Evolutionary conservation across 2,797 vertebrate species (phyloP).

Genomic region (Lagodon rhomboides): DNA sequence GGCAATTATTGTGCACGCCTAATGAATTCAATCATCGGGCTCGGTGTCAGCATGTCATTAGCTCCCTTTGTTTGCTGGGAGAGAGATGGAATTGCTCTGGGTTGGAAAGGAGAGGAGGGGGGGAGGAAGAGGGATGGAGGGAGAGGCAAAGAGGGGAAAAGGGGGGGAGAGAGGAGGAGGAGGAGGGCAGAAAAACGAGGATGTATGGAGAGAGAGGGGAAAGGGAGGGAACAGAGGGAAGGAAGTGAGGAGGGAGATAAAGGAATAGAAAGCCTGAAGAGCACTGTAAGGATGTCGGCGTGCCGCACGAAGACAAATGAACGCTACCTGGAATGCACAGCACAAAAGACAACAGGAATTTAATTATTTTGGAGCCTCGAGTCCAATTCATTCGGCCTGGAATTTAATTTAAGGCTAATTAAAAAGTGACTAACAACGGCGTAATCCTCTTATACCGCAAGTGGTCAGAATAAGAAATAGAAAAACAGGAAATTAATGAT

Average conservation of each 20-base stretch:
- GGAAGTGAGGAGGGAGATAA: constrained; percentile 16
- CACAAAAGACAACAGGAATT: constrained; percentile 33
- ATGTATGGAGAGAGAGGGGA: constrained; percentile 36
- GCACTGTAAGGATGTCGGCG: constrained; percentile 3
- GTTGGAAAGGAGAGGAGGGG: constrained; percentile 34
- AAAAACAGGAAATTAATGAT: constrained; percentile 17
- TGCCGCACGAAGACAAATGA: constrained; percentile 23
- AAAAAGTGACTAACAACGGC: constrained; percentile 32
- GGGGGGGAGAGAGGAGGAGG: constrained; percentile 20
- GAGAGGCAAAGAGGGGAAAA: constrained; percentile 31
- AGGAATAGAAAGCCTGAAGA: constrained; percentile 21
- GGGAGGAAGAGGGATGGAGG: constrained; percentile 39
- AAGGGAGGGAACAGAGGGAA: constrained; percentile 31
- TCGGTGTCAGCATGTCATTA: constrained; percentile 84
- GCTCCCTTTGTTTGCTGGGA: constrained; percentile 79
- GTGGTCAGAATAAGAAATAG: background rate
- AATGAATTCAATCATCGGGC: constrained; percentile 85
- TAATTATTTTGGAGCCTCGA: constrained; percentile 36
- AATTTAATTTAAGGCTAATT: constrained; percentile 56
- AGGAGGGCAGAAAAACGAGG: constrained; percentile 31
- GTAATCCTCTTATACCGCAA: constrained; percentile 42
- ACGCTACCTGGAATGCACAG: constrained; percentile 45
- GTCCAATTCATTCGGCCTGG: constrained; percentile 31
- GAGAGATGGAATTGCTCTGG: constrained; percentile 78
- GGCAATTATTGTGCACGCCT: constrained; percentile 82